Conservation (phyloP, 1,140 invertebrate species). For the Drosophila punjabiensis region DNA sequence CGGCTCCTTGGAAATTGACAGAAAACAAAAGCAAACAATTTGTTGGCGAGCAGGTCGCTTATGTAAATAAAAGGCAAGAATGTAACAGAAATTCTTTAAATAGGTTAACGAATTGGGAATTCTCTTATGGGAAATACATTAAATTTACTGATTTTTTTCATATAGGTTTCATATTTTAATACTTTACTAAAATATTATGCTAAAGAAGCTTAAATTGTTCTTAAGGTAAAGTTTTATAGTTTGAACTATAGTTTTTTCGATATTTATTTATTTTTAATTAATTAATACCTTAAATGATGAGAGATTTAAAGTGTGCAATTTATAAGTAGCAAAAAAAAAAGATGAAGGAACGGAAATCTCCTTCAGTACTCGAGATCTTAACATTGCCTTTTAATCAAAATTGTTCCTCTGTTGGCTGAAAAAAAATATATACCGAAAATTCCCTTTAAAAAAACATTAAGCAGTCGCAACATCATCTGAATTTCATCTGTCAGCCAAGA, state of each 20-base stretch:
- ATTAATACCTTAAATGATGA: no score
- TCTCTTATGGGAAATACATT: neutral
- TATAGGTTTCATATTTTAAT: neutral
- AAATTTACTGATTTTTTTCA: neutral
- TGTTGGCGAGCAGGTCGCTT: constrained; percentile 68
- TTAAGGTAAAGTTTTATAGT: no score
- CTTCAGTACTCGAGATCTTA: neutral
- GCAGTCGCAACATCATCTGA: constrained; percentile 12
- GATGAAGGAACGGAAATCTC: no score
- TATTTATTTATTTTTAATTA: no score
- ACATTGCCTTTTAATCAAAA: no score
- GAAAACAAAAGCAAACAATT: constrained; percentile 82
- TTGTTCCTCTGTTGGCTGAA: neutral
- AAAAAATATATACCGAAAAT: neutral
- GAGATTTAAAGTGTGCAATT: no score
- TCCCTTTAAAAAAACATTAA: constrained; percentile 6
- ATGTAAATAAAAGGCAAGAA: constrained; percentile 69
- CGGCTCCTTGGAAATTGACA: constrained; percentile 72
- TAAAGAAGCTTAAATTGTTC: neutral
- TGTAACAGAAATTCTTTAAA: constrained; percentile 1
- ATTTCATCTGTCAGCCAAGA: neutral
- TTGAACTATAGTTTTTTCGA: no score
- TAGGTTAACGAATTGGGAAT: constrained; percentile 7
- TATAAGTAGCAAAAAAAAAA: no score
- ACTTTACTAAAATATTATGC: no score